Evolutionary conservation across 2,888 invertebrate species (phyloP).

Genomic region (Trichacis sp.): DNA sequence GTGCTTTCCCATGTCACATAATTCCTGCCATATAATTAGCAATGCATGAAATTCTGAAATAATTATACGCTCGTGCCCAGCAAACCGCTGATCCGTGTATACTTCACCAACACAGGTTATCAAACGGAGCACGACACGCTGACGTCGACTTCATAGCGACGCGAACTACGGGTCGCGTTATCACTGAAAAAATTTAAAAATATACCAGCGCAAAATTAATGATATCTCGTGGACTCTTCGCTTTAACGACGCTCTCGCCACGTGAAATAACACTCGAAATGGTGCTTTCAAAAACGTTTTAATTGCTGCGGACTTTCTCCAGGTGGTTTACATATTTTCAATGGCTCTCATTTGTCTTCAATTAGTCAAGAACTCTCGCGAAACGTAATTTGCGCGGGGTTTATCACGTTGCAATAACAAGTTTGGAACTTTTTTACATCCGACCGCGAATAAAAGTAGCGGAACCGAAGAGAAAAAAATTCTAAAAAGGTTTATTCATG

Average conservation of each 20-base stretch:
- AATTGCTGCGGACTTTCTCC: too few relatives aligned
- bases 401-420: background rate
- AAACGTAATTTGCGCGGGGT: background rate
- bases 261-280: too few relatives aligned
- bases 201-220: too few relatives aligned
- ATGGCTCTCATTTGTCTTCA: background rate
- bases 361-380: background rate
- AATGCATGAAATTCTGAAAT: constrained; percentile 1
- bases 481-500: background rate
- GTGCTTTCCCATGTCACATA: background rate
- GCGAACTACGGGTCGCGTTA: background rate
- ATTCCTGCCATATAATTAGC: constrained; percentile 1
- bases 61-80: constrained; percentile 1
- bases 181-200: background rate
- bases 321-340: too few relatives aligned
- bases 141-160: background rate
- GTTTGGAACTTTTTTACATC: background rate
- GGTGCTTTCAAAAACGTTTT: too few relatives aligned
- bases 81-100: constrained; percentile 1
- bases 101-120: constrained; percentile 2
- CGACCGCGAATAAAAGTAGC: background rate
- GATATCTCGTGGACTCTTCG: too few relatives aligned
- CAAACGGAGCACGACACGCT: background rate
- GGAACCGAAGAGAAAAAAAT: background rate
- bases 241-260: background rate